phyloP scores from a whole-genome alignment of 2,888 invertebrate species.

The Lymantria monacha region DNA sequence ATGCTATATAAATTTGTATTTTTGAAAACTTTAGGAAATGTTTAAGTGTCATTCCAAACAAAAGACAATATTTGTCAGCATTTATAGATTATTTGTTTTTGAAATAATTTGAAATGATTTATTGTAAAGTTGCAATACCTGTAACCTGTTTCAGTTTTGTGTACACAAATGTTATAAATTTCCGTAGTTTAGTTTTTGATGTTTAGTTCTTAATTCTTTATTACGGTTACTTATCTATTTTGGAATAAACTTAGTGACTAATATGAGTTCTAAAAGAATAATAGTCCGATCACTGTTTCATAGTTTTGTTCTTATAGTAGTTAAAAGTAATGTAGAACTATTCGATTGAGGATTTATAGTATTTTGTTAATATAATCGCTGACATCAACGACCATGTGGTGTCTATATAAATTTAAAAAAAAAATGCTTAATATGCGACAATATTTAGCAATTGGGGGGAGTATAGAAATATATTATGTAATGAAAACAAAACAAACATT shows the following conservation, averaged over 20 bases:
- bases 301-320: conserved; percentile 38
- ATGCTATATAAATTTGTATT: conserved; percentile 48
- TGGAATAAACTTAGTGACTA: conserved; percentile 56
- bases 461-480: conserved; percentile 76
- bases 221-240: conserved; percentile 59
- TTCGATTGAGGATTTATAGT: conserved; percentile 45
- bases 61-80: conserved; percentile 81
- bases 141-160: conserved; percentile 52
- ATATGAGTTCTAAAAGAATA: conserved; percentile 54
- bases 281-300: conserved; percentile 47
- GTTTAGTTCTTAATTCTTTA: conserved; percentile 58
- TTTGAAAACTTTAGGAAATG: conserved; percentile 52
- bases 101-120: conserved; percentile 49
- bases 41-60: conserved; percentile 79
- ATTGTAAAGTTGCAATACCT: conserved; percentile 49
- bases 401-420: conserved; percentile 49
- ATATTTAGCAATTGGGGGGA: conserved; percentile 79
- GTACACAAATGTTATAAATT: conserved; percentile 52
- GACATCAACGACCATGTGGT: conserved; percentile 63
- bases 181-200: conserved; percentile 59
- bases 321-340: conserved; percentile 29
- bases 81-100: conserved; percentile 74
- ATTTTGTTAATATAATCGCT: conserved; percentile 52
- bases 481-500: conserved; percentile 77
- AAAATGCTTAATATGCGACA: conserved; percentile 79